These are phyloP conservation scores for Sparidentex hasta DNA, from an alignment of 2,797 vertebrate species.

Conservation along the genomic window DNA sequence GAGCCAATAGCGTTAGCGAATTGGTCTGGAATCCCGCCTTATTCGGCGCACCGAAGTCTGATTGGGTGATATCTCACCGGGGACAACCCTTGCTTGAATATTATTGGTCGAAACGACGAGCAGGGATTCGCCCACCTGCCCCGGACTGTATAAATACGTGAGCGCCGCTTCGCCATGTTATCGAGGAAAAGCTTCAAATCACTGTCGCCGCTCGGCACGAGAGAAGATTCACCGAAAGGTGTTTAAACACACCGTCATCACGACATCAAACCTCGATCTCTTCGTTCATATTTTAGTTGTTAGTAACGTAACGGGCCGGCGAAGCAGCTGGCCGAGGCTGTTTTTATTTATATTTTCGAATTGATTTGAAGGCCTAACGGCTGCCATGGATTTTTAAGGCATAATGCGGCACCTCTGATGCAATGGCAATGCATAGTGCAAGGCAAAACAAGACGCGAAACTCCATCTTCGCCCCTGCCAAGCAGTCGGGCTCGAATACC, in stretches of 20 bases:
- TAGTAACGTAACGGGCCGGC: constrained; percentile 11
- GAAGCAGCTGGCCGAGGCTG: constrained; percentile 34
- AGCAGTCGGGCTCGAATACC: constrained; percentile 86
- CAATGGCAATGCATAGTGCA: constrained; percentile 87
- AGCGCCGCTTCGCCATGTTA: constrained; percentile 37
- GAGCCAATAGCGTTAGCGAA: constrained; percentile 52
- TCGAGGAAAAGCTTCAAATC: constrained; percentile 15
- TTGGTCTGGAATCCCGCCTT: background rate
- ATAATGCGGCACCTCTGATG: constrained; percentile 84
- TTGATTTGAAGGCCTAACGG: constrained; percentile 65
- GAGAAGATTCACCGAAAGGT: fast-evolving
- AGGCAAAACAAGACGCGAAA: constrained; percentile 67
- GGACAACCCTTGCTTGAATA: background rate
- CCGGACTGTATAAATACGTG: constrained; percentile 51
- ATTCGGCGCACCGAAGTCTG: constrained; percentile 23
- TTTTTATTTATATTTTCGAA: background rate
- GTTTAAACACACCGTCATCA: background rate
- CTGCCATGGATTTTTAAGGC: constrained; percentile 86
- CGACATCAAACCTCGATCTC: background rate
- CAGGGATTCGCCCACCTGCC: background rate
- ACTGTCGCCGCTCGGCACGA: fast-evolving
- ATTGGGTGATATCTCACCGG: constrained; percentile 48
- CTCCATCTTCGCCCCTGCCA: constrained; percentile 83
- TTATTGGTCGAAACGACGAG: constrained; percentile 65
- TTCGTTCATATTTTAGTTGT: fast-evolving